These are phyloP conservation scores for Meta bourneti DNA, from an alignment of 2,888 invertebrate genomes.

Conservation along the genomic window DNA sequence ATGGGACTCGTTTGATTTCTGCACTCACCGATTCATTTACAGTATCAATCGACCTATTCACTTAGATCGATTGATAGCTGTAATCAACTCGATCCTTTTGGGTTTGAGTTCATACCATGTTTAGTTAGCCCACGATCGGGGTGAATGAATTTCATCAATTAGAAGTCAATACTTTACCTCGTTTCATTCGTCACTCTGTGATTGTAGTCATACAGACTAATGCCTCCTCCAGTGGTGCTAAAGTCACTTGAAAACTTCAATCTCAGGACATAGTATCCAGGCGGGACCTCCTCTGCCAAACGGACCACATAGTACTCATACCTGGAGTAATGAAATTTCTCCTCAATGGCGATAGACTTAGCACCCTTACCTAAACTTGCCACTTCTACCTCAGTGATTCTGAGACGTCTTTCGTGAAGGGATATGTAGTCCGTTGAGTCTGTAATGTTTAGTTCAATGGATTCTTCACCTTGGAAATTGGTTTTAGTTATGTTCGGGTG, in stretches of 20 bases:
- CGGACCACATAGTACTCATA: slow-evolving; percentile 82
- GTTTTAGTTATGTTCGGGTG: slow-evolving; percentile 85
- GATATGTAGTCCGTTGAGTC: slow-evolving; percentile 80
- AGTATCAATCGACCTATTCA: too few species aligned
- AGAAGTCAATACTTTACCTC: not conserved
- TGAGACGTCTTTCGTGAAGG: slow-evolving; percentile 85
- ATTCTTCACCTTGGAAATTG: slow-evolving; percentile 84
- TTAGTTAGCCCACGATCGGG: too few species aligned
- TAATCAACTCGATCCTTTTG: too few species aligned
- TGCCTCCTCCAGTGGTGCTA: slow-evolving; percentile 16
- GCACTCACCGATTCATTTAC: too few species aligned
- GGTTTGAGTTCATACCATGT: too few species aligned
- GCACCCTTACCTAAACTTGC: not conserved
- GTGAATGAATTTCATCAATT: too few species aligned
- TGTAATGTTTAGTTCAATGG: slow-evolving; percentile 80
- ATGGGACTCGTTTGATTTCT: too few species aligned
- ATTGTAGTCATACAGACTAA: slow-evolving; percentile 36
- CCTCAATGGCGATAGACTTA: slow-evolving; percentile 5
- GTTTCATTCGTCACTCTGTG: not conserved
- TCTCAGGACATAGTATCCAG: slow-evolving; percentile 83
- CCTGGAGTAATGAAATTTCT: slow-evolving; percentile 80
- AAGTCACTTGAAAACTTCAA: slow-evolving; percentile 83
- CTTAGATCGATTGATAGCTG: too few species aligned
- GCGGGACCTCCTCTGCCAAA: slow-evolving; percentile 78
- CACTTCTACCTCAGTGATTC: slow-evolving; percentile 82